Base-by-base conservation (phyloP, 2,888 invertebrate genomes). In the Chirona hameri region DNA sequence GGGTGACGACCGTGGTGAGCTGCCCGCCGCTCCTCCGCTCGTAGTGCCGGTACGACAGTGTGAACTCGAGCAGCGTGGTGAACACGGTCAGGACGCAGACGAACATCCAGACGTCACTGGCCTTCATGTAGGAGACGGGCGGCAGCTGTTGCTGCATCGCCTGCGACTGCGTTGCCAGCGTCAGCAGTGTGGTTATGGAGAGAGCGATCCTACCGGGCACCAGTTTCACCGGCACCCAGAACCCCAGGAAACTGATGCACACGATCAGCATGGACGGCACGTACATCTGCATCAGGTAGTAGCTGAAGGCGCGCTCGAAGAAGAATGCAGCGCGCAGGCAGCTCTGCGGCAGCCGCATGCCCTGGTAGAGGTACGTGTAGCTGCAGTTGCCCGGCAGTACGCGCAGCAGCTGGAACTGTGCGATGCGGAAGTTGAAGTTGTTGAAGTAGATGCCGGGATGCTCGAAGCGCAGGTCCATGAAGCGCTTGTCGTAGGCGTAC, bases 101-200 rank as follows among this genome's bases (percentile, higher is more conserved):
- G 76, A 76, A 76, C 76, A 76, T 76, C 76, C 76, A 76, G 21
- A 76, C 76, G 39, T 76, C 76, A 24, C 39, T 76, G 39, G 76
- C 76, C 46, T 76, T 76, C 76, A 76, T 76, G 76, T 76, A 76
- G 46, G 76, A 76, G 39, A 76, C 76, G 46, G 76, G 76, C 24
- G 76, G 76, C 39, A 76, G 76, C 76, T 18, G 15, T 9, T 24
- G 21, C 76, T 76, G 76, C 76, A 76, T 5, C 21, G 76, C n/a
- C 46, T 39, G 39, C 39, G 46, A 76, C 76, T 76, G 76, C 18
- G 76, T 76, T 39, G 46, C 76, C 39, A 76, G 46, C 39, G 76
- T 76, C 24, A 76, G 76, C 39, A 76, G 76, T 24, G 76, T 46
- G 46, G 76, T 76, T 24, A 76, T 46, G 39, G 39, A 39, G 76